These are phyloP conservation scores for Drosophila paranaensis DNA, from an alignment of 2,888 invertebrate species.

Conservation along the genomic window DNA sequence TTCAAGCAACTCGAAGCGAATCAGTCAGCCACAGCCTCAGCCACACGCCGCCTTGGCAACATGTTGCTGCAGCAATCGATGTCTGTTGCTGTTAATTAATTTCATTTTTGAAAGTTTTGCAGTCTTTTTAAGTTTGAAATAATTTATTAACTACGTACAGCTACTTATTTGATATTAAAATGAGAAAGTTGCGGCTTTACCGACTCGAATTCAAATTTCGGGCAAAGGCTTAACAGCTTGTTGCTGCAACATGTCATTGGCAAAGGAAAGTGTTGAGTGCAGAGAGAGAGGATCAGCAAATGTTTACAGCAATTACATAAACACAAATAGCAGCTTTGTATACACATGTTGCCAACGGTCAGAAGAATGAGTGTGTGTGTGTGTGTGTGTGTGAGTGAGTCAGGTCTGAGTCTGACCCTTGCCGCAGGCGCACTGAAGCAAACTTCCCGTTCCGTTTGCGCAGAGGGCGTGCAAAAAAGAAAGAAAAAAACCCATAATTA, in stretches of 20 bases:
- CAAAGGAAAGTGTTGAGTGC: not conserved
- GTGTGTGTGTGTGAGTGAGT: not conserved
- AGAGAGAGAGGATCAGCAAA: not conserved
- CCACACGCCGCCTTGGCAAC: slow-evolving; percentile 29
- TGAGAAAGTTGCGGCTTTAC: slow-evolving; percentile 37
- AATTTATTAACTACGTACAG: slow-evolving; percentile 27
- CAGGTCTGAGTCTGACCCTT: slow-evolving; percentile 38
- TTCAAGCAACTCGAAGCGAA: slow-evolving; percentile 32
- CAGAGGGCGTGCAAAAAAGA: slow-evolving; percentile 53
- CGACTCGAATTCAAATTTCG: not conserved
- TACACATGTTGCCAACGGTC: slow-evolving; percentile 1
- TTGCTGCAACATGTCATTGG: slow-evolving; percentile 7
- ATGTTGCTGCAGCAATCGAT: slow-evolving; percentile 39
- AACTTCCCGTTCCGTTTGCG: slow-evolving; percentile 69
- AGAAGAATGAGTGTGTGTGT: not conserved
- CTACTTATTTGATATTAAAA: slow-evolving; percentile 38
- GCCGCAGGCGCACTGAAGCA: slow-evolving; percentile 60
- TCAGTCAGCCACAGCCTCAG: slow-evolving; percentile 33
- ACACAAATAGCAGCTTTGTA: slow-evolving; percentile 7
- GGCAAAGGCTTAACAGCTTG: slow-evolving; percentile 1
- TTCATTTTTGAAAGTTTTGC: slow-evolving; percentile 59
- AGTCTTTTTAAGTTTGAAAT: slow-evolving; percentile 18
- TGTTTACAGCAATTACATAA: slow-evolving; percentile 8
- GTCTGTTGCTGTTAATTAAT: slow-evolving; percentile 38
- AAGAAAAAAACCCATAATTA: slow-evolving; percentile 6